Base-by-base conservation (phyloP, 2,888 invertebrate species). In the Macrophya annulata region DNA sequence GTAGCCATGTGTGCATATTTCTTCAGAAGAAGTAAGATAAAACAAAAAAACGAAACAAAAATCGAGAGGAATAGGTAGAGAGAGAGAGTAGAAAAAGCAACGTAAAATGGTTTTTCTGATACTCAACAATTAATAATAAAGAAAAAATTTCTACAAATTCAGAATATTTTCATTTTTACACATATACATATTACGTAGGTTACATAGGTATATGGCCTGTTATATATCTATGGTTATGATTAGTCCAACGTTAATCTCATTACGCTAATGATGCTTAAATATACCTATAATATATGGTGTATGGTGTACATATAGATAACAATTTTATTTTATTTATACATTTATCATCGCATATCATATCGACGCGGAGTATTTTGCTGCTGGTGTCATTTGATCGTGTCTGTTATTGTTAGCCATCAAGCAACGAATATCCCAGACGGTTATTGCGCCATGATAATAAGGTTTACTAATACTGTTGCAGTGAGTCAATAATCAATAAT, bases 381-480 rank as follows among this genome's bases (percentile, higher is more conserved):
- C 48, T 55, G 17, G 40, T 81, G 81, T 62, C 59, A 81, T 51
- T 81, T 21, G 62, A 81, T 79, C 79, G 62, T 21, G 37, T 59
- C 40, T 55, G 79, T 81, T 59, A 81, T 81, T 81, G 62, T 81
- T 62, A 81, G 62, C 81, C 40, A 62, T 59, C 55, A 40, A 25
- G 37, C 37, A 40, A 79, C 59, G 59, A 59, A 21, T 79, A 79
- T 72, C 21, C 17, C 40, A 79, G n/a, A 40, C 59, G 17, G 59
- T 79, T 79, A 79, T 79, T 59, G 43, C 59, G 55, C 81, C 62
- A 62, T 25, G 62, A 81, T 62, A 81, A 81, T 81, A 81, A 81
- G 81, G 59, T 43, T 62, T 21, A 62, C 40, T 17, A 62, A 83
- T 9, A 48, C 62, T 21, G 59, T 62, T 81, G 81, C 81, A 81